Conservation (phyloP, 2,797 vertebrate genomes). For the Acanthopagrus latus region DNA sequence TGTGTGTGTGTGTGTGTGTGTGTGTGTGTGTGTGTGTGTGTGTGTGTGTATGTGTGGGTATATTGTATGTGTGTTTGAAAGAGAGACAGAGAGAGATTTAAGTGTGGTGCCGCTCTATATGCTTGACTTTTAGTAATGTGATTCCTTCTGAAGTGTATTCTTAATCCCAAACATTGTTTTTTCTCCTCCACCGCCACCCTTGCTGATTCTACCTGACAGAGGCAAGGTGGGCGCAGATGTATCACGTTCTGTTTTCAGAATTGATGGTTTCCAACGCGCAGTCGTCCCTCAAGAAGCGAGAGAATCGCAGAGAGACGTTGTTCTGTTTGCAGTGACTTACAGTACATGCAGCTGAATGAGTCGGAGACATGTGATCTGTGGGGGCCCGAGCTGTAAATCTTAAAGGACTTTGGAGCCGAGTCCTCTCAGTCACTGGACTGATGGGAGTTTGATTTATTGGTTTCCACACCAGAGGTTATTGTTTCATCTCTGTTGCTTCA, state of each 20-base stretch:
- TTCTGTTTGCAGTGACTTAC: conserved; percentile 46
- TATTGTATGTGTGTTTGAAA: not conserved
- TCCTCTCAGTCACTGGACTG: conserved; percentile 24
- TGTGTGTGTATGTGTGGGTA: not conserved
- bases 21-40: not conserved
- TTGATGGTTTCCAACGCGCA: conserved; percentile 22
- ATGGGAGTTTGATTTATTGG: conserved; percentile 31
- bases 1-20: not conserved
- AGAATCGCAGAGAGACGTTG: conserved; percentile 39
- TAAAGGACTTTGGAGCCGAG: conserved; percentile 30
- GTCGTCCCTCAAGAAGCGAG: conserved; percentile 26
- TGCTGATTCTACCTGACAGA: conserved; percentile 58
- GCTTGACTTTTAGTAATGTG: conserved; percentile 55
- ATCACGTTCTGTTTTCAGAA: conserved; percentile 41
- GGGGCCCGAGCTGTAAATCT: conserved; percentile 34
- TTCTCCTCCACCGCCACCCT: conserved; percentile 28
- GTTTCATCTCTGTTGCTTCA: conserved; percentile 27
- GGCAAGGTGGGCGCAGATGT: conserved; percentile 54
- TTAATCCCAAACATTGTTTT: conserved; percentile 59
- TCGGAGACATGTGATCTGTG: conserved; percentile 34
- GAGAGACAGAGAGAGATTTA: conserved; percentile 23
- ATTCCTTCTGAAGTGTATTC: conserved; percentile 61
- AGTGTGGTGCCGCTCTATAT: conserved; percentile 38
- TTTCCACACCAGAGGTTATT: conserved; percentile 35
- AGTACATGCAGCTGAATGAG: conserved; percentile 31